phyloP scores from a whole-genome alignment of 2,113 vertebrate species.

The Neopipo cinnamomea region DNA sequence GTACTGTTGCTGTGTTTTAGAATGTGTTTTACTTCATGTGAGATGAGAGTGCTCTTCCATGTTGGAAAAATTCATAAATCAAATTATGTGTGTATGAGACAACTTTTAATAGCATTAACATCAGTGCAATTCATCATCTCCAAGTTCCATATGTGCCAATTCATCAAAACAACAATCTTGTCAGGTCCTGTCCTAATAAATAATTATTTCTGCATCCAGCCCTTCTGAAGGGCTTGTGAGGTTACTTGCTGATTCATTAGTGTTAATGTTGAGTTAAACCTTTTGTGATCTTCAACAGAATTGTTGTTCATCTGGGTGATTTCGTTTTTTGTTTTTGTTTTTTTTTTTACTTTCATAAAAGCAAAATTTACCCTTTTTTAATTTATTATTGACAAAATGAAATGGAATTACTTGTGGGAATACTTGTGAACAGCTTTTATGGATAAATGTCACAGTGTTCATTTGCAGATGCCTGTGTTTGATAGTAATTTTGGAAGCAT shows the following conservation, averaged over 20 bases:
- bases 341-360: not conserved
- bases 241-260: slow-evolving; percentile 25
- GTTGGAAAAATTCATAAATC: slow-evolving; percentile 45
- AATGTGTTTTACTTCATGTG: not conserved
- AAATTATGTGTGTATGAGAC: slow-evolving; percentile 29
- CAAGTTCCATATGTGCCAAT: slow-evolving; percentile 29
- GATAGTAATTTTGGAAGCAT: not conserved
- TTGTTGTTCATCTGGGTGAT: not conserved
- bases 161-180: slow-evolving; percentile 60
- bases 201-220: slow-evolving; percentile 50
- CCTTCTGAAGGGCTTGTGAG: slow-evolving; percentile 14
- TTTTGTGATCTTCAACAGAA: not conserved
- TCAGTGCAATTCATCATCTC: slow-evolving; percentile 47
- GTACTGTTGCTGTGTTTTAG: not conserved
- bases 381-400: not conserved
- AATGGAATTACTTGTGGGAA: not conserved
- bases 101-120: slow-evolving; percentile 43
- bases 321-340: not conserved
- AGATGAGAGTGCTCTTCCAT: not conserved
- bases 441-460: not conserved
- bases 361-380: not conserved
- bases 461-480: not conserved
- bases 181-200: slow-evolving; percentile 29
- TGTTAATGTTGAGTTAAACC: slow-evolving; percentile 22
- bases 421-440: not conserved